Evolutionary conservation across 2,888 invertebrate genomes (phyloP), one percentile per base, ranked within the genome.

Genomic region (Galerucella pusilla): DNA sequence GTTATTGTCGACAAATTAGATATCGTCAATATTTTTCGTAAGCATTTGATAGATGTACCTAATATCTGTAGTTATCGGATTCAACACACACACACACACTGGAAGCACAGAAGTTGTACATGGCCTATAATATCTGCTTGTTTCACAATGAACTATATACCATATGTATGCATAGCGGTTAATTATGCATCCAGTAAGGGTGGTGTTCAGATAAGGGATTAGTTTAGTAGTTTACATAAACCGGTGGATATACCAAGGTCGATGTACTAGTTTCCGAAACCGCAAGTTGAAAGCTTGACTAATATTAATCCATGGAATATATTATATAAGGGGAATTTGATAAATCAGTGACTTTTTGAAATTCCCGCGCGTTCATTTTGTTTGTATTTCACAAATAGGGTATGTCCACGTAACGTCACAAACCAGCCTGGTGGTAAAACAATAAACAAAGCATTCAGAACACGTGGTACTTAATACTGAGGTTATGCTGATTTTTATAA

Each of bases 181-280:
- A 76, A 78, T 78, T 76, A 76, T 73, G 73, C 77, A 76, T 73
- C 73, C 71, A 73, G 70, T 28, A 68, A 65, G 72, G 59, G 68
- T 64, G 60, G 20, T 61, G 66, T 66, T 60, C 72, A 54, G 69
- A 70, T 73, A 67, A 70, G 73, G 57, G 70, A 69, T 66, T 71
- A 73, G 73, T 76, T 73, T 73, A 71, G 54, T 66, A 70, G 75
- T 75, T 72, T 68, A 42, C 60, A 73, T 57, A 45, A 64, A 28
- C 25, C 64, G 25, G 20, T 52, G 46, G 65, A 71, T 52, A 46
- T 63, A 63, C 42, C 35, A 63, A 63, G 63, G 63, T 63, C 63
- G 6, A 63, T 63, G 42, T 42, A 42, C 63, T 42, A 28, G 42
- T 42, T 42, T n/a, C 35, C 35, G n/a, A 42, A 42, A 45, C 63